Conservation (phyloP, 2,888 invertebrate genomes). For the Coelopa pilipes region DNA sequence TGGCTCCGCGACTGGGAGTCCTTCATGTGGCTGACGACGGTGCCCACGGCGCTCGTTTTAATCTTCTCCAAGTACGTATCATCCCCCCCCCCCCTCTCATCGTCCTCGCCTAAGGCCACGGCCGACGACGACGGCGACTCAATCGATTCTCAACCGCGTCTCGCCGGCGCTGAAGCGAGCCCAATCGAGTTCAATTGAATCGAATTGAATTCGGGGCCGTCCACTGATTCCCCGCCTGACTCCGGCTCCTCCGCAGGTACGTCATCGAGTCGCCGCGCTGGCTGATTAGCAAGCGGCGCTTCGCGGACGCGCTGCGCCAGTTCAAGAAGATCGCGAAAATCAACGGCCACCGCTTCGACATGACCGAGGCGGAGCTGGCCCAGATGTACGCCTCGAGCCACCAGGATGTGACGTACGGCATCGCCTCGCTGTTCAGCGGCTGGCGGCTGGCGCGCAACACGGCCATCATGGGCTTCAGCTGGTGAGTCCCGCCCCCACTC, state of each 20-base stretch:
- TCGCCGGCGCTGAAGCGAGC: constrained; percentile 43
- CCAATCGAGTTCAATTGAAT: constrained; percentile 39
- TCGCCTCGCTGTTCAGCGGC: constrained; percentile 71
- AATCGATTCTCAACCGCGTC: too few relatives aligned
- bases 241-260: constrained; percentile 64
- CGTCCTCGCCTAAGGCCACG: too few relatives aligned
- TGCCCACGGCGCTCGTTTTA: constrained; percentile 67
- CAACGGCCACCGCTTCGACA: constrained; percentile 68
- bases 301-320: constrained; percentile 67
- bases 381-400: constrained; percentile 63
- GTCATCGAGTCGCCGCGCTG: constrained; percentile 75
- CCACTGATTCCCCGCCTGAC: background rate
- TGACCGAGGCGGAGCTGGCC: constrained; percentile 65
- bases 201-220: background rate
- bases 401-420: constrained; percentile 68
- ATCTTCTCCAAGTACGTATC: constrained; percentile 67
- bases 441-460: constrained; percentile 71
- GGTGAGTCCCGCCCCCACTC: constrained; percentile 64
- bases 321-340: constrained; percentile 70
- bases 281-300: constrained; percentile 71
- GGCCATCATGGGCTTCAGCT: constrained; percentile 69
- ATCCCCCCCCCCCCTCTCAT: constrained; percentile 4
- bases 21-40: constrained; percentile 68
- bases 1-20: constrained; percentile 68
- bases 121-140: background rate